Base-by-base conservation (phyloP, 2,888 invertebrate genomes). In the Drosophila buzzatii region DNA sequence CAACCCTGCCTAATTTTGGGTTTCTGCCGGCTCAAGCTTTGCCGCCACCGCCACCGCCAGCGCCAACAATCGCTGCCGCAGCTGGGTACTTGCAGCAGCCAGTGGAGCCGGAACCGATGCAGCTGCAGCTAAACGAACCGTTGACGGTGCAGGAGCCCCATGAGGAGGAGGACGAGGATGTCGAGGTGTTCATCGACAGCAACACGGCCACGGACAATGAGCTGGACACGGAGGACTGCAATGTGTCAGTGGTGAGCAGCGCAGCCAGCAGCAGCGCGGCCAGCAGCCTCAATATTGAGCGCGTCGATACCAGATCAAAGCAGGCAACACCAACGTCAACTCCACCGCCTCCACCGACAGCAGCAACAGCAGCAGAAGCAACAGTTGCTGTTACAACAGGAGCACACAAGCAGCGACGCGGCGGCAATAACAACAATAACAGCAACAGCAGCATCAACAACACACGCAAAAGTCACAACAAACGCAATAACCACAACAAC, bases 1-100 rank as follows among this genome's bases (percentile, higher is more conserved):
- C 93, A 5, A 90, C 91, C 2, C 57, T 92, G 68, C 87, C 91
- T 0, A 92, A 91, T 71, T 89, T 92, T 41, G 92, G 93, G 42
- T 93, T 93, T 74, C 72, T 93, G 42, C 91, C 92, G 37, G 77
- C 91, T 27, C 61, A 74, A 44, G 55, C 60, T 16, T 20, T 42
- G 33, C 33, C 73, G 42, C 59, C 61, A 27, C 53, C 53, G 7
- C 41, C 20, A 3, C 16, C 20, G n/a, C 39, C 37, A 23, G 27
- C 55, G 55, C 41, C 55, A 44, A 45, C 74, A 16, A 55, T 18
- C 35, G 63, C 65, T 20, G 65, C 41, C 2, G n/a, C 53, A 9
- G 53, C 37, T 39, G 23, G 39, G n/a, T 52, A 57, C 23, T 35
- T 62, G 53, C 66, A 57, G 12, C 65, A 45, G 47, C 41, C 68